Conservation (phyloP, 2,113 vertebrate genomes). For the Corythornis cristatus region DNA sequence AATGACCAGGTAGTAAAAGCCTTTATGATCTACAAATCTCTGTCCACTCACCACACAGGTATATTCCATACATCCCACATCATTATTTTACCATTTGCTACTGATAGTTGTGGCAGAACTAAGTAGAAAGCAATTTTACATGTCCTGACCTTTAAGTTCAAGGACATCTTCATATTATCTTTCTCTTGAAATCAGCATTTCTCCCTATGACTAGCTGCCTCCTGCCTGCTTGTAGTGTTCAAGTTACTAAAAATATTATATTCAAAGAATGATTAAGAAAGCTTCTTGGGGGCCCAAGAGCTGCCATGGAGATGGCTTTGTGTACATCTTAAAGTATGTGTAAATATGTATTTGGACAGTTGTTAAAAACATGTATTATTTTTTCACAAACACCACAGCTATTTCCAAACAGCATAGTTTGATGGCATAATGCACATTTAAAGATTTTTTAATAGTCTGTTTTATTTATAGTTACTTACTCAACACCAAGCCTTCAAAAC, state of each 20-base stretch:
- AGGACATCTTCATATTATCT: conserved; percentile 45
- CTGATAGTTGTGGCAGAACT: not conserved
- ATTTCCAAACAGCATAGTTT: conserved; percentile 48
- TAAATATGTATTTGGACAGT: conserved; percentile 73
- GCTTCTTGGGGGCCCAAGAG: conserved; percentile 33
- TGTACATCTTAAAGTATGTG: conserved; percentile 64
- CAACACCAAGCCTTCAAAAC: conserved; percentile 28
- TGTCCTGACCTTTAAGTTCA: conserved; percentile 40
- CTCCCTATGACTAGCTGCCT: conserved; percentile 36
- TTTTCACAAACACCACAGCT: conserved; percentile 56
- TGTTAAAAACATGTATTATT: conserved; percentile 67
- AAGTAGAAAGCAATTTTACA: not conserved
- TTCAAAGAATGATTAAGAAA: conserved; percentile 68
- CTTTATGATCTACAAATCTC: not conserved
- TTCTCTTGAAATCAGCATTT: conserved; percentile 40
- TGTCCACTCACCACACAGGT: not conserved
- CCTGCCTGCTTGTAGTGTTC: conserved; percentile 43
- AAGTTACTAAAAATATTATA: conserved; percentile 55
- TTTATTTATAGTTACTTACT: conserved; percentile 75
- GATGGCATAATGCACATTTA: conserved; percentile 42
- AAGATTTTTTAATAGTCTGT: conserved; percentile 53
- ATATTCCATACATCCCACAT: not conserved
- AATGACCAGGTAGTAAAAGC: not conserved
- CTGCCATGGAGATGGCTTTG: conserved; percentile 63
- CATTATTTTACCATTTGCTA: not conserved